Percentiles rank a stretch among this genome's conserved stretches.
phyloP scores from a whole-genome alignment of 1,140 invertebrate genomes.

The Ectropis grisescens region DNA sequence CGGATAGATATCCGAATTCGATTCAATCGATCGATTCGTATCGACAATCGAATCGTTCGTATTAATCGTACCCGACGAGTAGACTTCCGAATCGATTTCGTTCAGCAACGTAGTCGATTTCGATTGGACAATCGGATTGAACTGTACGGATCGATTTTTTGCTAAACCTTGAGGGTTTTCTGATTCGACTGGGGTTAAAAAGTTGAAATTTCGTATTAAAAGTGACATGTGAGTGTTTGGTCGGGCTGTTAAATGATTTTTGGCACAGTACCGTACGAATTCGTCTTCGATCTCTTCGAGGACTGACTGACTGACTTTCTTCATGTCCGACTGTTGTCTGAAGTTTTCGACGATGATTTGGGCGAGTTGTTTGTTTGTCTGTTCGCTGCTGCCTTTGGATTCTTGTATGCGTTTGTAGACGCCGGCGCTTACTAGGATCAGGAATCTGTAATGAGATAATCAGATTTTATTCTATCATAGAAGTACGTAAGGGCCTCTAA shows the following conservation, averaged over 20 bases:
- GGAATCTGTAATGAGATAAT: slow-evolving; percentile 69
- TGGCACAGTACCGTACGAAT: slow-evolving; percentile 86
- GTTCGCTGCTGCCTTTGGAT: slow-evolving; percentile 78
- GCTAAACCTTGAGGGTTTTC: slow-evolving; percentile 15
- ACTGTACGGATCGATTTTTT: slow-evolving; percentile 68
- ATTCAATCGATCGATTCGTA: slow-evolving; percentile 49
- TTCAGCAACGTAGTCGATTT: slow-evolving; percentile 54
- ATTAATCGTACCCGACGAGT: slow-evolving; percentile 30
- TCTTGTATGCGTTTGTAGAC: slow-evolving; percentile 88
- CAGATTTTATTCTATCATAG: no score
- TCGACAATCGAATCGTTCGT: slow-evolving; percentile 41
- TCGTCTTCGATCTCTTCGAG: slow-evolving; percentile 87
- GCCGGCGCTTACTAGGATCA: slow-evolving; percentile 88
- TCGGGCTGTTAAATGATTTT: slow-evolving; percentile 66
- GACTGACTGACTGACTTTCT: slow-evolving; percentile 88
- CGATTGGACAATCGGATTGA: slow-evolving; percentile 73
- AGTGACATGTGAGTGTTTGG: slow-evolving; percentile 76
- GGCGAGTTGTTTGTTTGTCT: slow-evolving; percentile 85
- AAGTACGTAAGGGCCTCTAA: no score
- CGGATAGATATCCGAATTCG: slow-evolving; percentile 61
- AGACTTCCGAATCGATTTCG: slow-evolving; percentile 46
- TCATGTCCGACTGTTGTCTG: slow-evolving; percentile 82
- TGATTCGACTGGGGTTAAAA: slow-evolving; percentile 76
- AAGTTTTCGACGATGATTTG: slow-evolving; percentile 88
- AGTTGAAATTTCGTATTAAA: slow-evolving; percentile 90